Conservation (phyloP, 1,140 invertebrate species). For the Hycleus cichorii region DNA sequence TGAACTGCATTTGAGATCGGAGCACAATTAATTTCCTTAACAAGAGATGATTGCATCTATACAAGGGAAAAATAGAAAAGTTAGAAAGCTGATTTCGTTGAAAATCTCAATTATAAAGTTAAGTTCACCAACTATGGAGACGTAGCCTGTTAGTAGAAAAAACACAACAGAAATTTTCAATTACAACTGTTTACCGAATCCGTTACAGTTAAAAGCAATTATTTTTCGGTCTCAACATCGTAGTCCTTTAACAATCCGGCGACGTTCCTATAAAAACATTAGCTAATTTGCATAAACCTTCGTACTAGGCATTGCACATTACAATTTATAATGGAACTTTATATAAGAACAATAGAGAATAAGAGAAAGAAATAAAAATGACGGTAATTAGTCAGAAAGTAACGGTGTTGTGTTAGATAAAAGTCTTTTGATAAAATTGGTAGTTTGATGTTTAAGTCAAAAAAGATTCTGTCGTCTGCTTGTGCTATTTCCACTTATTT, state of each 20-base stretch:
- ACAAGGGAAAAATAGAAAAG: neutral
- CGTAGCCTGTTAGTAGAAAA: no score
- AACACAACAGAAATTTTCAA: constrained; percentile 11
- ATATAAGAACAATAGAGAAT: constrained; percentile 19
- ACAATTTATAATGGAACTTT: constrained; percentile 24
- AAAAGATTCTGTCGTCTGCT: no score
- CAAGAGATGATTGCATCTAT: neutral
- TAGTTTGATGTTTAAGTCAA: no score
- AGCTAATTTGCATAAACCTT: constrained; percentile 19
- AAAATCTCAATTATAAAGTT: constrained; percentile 10
- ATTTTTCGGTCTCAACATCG: constrained; percentile 14
- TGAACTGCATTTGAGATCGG: no score
- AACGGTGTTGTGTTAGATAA: constrained; percentile 13
- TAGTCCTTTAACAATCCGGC: no score
- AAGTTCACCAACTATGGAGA: neutral
- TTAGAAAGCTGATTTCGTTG: neutral
- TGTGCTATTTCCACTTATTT: no score
- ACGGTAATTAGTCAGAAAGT: constrained; percentile 14
- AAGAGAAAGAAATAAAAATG: constrained; percentile 19
- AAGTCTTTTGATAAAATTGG: neutral
- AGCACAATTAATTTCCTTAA: no score
- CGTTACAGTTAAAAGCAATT: constrained; percentile 20
- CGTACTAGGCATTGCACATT: constrained; percentile 16
- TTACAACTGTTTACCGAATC: constrained; percentile 15
- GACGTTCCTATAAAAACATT: constrained; percentile 3